Evolutionary conservation across 2,113 vertebrate genomes (phyloP).

Genomic region (Callaeas wilsoni): DNA sequence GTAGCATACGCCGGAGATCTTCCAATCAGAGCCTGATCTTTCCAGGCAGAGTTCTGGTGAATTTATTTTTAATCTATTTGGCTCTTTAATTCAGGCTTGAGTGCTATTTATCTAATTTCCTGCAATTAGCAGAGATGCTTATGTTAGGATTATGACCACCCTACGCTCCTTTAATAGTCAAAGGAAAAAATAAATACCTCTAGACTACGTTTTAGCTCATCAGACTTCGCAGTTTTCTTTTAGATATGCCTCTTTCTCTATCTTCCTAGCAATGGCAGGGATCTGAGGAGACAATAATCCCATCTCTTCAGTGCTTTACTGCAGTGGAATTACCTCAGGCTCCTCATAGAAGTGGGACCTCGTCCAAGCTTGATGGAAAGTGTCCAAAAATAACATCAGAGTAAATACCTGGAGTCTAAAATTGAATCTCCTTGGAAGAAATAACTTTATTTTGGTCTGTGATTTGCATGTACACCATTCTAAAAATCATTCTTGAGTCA

Average conservation of each 20-base stretch:
- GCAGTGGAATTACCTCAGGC: background rate
- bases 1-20: background rate
- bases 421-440: background rate
- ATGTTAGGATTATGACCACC: background rate
- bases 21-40: background rate
- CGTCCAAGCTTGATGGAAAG: background rate
- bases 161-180: background rate
- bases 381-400: background rate
- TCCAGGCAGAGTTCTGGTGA: background rate
- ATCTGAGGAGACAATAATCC: background rate
- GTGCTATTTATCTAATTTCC: constrained; percentile 5
- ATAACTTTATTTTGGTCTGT: background rate
- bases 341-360: background rate
- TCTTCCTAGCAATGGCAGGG: background rate
- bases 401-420: background rate
- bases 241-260: background rate
- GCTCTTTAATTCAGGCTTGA: background rate
- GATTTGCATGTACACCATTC: background rate
- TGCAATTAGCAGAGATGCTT: constrained; percentile 3
- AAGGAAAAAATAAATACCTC: background rate
- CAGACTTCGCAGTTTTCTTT: background rate
- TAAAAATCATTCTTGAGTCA: background rate
- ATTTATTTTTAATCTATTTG: constrained; percentile 16
- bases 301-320: background rate
- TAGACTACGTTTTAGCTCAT: background rate